phyloP scores from a whole-genome alignment of 2,797 vertebrate species.

The Dendrocincla fuliginosa region DNA sequence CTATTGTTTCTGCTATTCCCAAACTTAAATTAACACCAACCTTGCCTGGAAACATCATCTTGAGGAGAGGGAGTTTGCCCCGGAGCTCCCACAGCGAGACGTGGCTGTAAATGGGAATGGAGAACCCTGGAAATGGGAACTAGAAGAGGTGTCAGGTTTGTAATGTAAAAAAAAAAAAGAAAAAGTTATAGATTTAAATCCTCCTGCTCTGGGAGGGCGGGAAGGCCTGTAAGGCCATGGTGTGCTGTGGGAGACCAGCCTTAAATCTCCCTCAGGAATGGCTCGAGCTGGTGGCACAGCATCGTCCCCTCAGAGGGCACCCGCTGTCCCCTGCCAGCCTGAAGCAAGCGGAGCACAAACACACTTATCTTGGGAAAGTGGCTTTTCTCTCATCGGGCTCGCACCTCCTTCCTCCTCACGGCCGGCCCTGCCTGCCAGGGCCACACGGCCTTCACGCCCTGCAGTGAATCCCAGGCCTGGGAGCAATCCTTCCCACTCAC shows the following conservation, averaged over 20 bases:
- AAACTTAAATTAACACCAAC: slow-evolving; percentile 61
- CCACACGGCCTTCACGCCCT: background rate
- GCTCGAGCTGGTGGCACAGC: rapidly evolving
- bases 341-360: background rate
- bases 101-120: slow-evolving; percentile 19
- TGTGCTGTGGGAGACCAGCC: background rate
- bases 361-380: background rate
- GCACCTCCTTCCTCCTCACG: background rate
- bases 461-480: background rate
- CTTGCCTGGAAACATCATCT: slow-evolving; percentile 25
- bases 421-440: too few relatives aligned
- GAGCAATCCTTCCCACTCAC: background rate
- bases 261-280: background rate
- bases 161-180: background rate
- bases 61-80: background rate
- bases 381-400: background rate
- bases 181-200: background rate
- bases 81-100: background rate
- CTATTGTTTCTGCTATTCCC: slow-evolving; percentile 38
- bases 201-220: background rate
- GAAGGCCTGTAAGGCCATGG: background rate
- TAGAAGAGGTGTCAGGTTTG: slow-evolving; percentile 4
- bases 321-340: background rate
- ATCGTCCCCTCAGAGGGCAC: background rate
- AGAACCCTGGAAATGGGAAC: background rate